A percentile compares a stretch with the other conserved stretches of the same genome.
These are phyloP conservation scores for Heliconius eleuchia DNA, from an alignment of 1,140 invertebrate species.

Conservation along the genomic window DNA sequence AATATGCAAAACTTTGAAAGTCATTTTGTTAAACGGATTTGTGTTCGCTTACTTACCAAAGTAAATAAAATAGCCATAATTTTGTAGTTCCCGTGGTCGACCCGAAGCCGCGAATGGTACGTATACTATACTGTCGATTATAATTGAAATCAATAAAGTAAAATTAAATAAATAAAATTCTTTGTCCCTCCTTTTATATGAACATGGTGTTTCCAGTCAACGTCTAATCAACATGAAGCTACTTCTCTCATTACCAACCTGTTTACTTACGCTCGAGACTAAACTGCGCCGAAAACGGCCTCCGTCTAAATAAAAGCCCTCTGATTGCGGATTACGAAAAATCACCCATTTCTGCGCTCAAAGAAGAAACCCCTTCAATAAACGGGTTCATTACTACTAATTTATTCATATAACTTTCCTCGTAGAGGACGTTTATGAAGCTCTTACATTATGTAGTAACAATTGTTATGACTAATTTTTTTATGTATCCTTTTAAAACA, in stretches of 20 bases:
- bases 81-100: no score
- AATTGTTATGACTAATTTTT: neutral
- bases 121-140: no score
- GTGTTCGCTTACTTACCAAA: no score
- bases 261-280: conserved; percentile 58
- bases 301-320: conserved; percentile 40
- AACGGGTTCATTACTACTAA: conserved; percentile 29
- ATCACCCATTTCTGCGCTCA: conserved; percentile 35
- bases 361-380: conserved; percentile 34
- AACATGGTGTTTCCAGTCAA: conserved; percentile 28
- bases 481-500: neutral
- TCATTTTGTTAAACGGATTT: no score
- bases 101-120: no score
- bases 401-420: conserved; percentile 31
- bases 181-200: neutral
- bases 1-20: no score
- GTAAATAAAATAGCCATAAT: no score
- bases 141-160: no score
- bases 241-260: conserved; percentile 58
- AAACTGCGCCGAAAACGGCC: conserved; percentile 56
- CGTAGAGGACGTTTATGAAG: neutral
- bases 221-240: conserved; percentile 65
- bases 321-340: conserved; percentile 53
- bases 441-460: neutral
- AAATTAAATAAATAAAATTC: no score